Conservation (phyloP, 2,888 invertebrate species). For the Tetragnatha montana region DNA sequence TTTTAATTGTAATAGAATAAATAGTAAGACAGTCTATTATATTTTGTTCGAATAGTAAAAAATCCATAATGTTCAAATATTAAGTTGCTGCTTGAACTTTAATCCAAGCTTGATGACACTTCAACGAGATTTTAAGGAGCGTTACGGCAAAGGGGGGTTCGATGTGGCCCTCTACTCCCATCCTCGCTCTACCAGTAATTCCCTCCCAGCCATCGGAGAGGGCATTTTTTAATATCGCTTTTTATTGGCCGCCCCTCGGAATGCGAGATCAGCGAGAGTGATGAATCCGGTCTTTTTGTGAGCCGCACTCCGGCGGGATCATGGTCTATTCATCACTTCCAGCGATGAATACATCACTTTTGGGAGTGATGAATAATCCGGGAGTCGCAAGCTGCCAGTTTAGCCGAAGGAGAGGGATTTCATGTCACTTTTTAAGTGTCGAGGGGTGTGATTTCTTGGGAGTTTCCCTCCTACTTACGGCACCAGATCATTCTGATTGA, state of each 20-base stretch:
- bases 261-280: background rate
- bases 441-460: background rate
- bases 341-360: background rate
- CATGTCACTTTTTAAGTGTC: background rate
- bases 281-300: background rate
- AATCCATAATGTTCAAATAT: too few relatives aligned
- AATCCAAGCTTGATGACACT: too few relatives aligned
- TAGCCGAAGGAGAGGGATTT: background rate
- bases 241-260: background rate
- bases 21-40: too few relatives aligned
- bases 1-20: too few relatives aligned
- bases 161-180: background rate
- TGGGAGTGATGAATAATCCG: background rate
- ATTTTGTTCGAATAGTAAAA: too few relatives aligned
- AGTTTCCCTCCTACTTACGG: background rate
- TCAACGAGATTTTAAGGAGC: too few relatives aligned
- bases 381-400: background rate
- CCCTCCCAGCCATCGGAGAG: background rate
- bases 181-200: background rate
- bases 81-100: too few relatives aligned
- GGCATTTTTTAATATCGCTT: slow-evolving; percentile 24
- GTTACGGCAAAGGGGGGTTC: too few relatives aligned
- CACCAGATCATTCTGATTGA: background rate
- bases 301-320: background rate
- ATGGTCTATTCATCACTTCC: background rate